These are phyloP conservation scores for Calameuta idolon DNA, from an alignment of 2,888 invertebrate genomes.

Conservation along the genomic window DNA sequence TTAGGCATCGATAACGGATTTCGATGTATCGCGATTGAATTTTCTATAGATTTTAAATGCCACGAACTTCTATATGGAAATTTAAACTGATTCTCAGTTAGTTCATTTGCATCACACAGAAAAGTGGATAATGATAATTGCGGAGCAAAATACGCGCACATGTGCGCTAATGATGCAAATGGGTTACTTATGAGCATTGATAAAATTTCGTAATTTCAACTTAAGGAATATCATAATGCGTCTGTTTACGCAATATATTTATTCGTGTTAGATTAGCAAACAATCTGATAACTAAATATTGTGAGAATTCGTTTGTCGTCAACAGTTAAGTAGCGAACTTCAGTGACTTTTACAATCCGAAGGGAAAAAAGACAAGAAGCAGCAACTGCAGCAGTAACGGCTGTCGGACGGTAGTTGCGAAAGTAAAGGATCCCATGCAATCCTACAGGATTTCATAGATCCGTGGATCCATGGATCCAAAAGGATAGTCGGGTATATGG, in stretches of 20 bases:
- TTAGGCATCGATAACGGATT: neutral
- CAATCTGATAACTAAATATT: neutral
- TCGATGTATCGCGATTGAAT: neutral
- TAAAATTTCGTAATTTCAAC: neutral
- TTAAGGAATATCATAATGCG: neutral
- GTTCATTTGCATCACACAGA: no score
- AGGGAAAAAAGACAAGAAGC: neutral
- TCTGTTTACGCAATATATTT: neutral
- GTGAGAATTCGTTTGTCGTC: neutral
- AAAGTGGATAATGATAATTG: no score
- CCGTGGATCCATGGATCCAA: conserved; percentile 5
- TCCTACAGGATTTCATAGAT: neutral
- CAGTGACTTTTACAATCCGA: neutral
- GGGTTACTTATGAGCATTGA: neutral
- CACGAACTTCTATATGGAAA: neutral
- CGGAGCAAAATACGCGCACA: no score
- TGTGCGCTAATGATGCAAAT: no score
- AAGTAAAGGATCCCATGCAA: neutral
- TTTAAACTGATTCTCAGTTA: neutral
- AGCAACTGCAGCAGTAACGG: neutral
- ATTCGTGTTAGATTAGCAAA: neutral
- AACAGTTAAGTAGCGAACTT: neutral
- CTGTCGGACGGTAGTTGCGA: neutral
- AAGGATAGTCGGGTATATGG: conserved; percentile 11
- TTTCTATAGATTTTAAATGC: neutral